phyloP scores from a whole-genome alignment of 30 jellyfish, hydroid and myxozoan species.

The Pseudorhiza aurosa region DNA sequence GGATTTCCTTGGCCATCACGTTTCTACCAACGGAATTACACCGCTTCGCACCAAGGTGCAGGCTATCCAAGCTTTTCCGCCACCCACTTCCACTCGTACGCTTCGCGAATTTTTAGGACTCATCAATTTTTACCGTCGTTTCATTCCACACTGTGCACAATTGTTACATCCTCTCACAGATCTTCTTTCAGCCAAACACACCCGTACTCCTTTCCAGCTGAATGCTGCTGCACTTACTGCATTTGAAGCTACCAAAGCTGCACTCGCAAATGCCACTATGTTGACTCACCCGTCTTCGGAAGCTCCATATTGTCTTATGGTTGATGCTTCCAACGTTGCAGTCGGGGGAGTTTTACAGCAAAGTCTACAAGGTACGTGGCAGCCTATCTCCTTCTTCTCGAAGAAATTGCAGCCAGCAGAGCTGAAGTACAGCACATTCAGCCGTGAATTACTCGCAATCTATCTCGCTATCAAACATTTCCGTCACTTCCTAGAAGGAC shows the following conservation, averaged over 20 bases:
- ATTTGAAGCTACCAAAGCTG: constrained; percentile 23
- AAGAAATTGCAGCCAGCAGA: too few relatives aligned
- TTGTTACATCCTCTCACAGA: constrained; percentile 17
- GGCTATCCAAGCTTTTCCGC: constrained; percentile 31
- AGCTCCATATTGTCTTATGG: constrained; percentile 31
- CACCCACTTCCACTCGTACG: constrained; percentile 9
- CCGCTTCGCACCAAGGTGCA: constrained; percentile 43
- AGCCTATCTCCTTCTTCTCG: constrained; percentile 43
- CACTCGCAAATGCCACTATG: constrained; percentile 41
- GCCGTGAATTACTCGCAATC: constrained; percentile 32
- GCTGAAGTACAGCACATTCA: constrained; percentile 41
- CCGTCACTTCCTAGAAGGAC: constrained; percentile 35
- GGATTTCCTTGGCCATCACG: constrained; percentile 54
- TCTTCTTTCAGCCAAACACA: constrained; percentile 16
- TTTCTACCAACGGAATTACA: constrained; percentile 42
- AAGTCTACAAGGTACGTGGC: neutral
- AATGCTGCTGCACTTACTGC: constrained; percentile 21
- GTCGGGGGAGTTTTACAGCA: constrained; percentile 41
- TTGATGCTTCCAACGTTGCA: constrained; percentile 56
- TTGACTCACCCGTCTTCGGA: constrained; percentile 41
- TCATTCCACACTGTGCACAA: constrained; percentile 13
- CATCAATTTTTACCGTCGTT: constrained; percentile 30
- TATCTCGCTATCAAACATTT: constrained; percentile 50
- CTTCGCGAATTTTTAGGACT: constrained; percentile 25
- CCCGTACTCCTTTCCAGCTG: neutral